Evolutionary conservation across 2,797 vertebrate genomes (phyloP), one percentile per base, ranked within the genome.

Genomic region (Huso huso): DNA sequence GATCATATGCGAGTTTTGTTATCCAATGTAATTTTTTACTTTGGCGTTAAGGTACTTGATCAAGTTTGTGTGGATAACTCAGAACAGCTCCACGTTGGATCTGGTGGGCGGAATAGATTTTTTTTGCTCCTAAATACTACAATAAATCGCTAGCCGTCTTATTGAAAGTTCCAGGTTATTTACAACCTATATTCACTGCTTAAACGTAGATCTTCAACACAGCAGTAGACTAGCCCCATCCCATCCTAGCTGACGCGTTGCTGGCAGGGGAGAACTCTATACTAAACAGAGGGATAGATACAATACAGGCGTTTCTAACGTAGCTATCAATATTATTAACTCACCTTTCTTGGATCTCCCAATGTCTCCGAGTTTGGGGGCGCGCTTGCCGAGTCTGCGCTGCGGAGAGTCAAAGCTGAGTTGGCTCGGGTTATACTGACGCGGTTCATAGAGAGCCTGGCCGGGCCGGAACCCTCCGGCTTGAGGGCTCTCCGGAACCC

Each of bases 301-400:
- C 23, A 37, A 2, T 37, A 37, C 1, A 37, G 23, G 23, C 2
- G 23, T 37, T 37, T 37, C 23, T 37, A 37, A 12, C 6, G 6
- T 6, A 12, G 51, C 8, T 9, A 53, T 53, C 51, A 2, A 3
- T n/a, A 11, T 6, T 5, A n/a, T 8, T 15, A 13, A 68, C 70
- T 70, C 65, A 71, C 77, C 77, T 76, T 70, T 74, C 66, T 76
- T 77, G 7, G 77, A 79, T 18, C 77, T 73, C 61, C 77, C 77
- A 13, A 79, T 77, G 68, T 76, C 74, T 51, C 75, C 74, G 10
- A 77, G 73, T 65, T 74, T 79, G 9, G 77, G 77, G 63, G 77
- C 74, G 62, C 77, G 69, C 65, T 77, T 75, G 71, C 75, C 72
- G 23, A 68, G 61, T 63, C 72, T 71, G 13, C 53, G 63, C 64